Evolutionary conservation across 2,888 invertebrate species (phyloP).

Genomic region (Galerucella nymphaeae): DNA sequence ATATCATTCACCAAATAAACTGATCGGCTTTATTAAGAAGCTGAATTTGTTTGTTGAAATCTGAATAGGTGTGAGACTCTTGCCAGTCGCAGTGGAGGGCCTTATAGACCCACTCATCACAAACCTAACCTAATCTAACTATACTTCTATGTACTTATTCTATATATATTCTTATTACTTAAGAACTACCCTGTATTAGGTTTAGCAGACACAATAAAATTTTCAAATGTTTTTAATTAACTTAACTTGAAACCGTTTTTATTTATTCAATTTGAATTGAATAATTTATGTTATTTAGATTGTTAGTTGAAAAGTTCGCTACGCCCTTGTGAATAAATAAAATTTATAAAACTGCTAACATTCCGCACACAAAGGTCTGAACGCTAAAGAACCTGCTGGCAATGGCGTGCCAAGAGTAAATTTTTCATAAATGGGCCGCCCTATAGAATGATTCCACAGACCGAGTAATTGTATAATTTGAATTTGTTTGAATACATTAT

Average conservation of each 20-base stretch:
- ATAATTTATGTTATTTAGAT: constrained; percentile 4
- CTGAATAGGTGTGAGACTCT: no score
- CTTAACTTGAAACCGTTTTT: background rate
- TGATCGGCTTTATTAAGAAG: no score
- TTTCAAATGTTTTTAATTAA: background rate
- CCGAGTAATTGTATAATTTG: constrained; percentile 43
- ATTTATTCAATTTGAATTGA: background rate
- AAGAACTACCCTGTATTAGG: no score
- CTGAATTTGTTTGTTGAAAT: no score
- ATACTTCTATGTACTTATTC: no score
- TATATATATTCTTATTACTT: no score
- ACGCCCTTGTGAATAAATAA: constrained; percentile 9
- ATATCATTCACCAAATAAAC: no score
- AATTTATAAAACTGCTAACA: constrained; percentile 26
- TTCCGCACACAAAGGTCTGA: constrained; percentile 21
- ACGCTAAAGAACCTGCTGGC: constrained; percentile 16
- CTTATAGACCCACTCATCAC: no score
- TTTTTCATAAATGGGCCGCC: constrained; percentile 34
- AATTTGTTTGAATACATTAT: constrained; percentile 43
- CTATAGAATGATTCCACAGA: constrained; percentile 29
- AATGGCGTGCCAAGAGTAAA: constrained; percentile 34
- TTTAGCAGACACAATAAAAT: no score
- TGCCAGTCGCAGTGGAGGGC: no score
- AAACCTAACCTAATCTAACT: no score
- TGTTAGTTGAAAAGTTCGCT: background rate